phyloP scores from a whole-genome alignment of 2,888 invertebrate genomes.

The Meandrusa payeni region DNA sequence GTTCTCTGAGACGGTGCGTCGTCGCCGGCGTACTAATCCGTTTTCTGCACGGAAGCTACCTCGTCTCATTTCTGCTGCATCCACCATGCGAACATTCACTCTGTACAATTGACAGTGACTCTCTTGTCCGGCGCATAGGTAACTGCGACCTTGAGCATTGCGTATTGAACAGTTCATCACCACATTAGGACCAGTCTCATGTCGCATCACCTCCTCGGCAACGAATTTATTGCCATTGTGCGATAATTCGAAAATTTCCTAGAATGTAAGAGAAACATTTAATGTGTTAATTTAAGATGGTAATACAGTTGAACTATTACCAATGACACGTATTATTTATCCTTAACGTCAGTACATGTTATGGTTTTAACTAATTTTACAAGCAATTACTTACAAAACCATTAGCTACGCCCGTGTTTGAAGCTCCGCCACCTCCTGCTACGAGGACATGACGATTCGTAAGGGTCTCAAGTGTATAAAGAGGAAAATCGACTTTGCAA shows the following conservation, averaged over 20 bases:
- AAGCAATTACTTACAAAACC: constrained; percentile 90
- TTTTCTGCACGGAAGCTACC: constrained; percentile 77
- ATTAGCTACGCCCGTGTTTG: constrained; percentile 98
- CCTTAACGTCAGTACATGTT: constrained; percentile 5
- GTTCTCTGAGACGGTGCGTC: constrained; percentile 79
- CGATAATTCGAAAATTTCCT: constrained; percentile 96
- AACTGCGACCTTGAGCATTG: constrained; percentile 86
- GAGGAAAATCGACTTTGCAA: constrained; percentile 96
- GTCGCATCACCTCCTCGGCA: constrained; percentile 93
- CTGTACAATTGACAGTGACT: constrained; percentile 93
- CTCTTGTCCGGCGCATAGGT: constrained; percentile 94
- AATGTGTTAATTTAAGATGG: constrained; percentile 4
- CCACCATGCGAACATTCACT: constrained; percentile 82
- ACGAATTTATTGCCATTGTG: constrained; percentile 91
- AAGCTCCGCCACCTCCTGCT: constrained; percentile 97
- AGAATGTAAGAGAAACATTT: constrained; percentile 41
- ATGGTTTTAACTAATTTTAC: constrained; percentile 23
- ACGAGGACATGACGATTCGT: constrained; percentile 96
- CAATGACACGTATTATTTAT: constrained; percentile 51
- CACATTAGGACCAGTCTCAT: constrained; percentile 93
- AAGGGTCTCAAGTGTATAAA: constrained; percentile 94
- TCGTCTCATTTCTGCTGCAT: constrained; percentile 79
- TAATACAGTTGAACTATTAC: constrained; percentile 4
- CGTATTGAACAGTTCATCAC: constrained; percentile 95
- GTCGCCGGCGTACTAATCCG: constrained; percentile 63